Percentiles rank a stretch among this genome's conserved stretches.
Conservation (phyloP, 1,140 invertebrate species). For the Pogonus chalceus region DNA sequence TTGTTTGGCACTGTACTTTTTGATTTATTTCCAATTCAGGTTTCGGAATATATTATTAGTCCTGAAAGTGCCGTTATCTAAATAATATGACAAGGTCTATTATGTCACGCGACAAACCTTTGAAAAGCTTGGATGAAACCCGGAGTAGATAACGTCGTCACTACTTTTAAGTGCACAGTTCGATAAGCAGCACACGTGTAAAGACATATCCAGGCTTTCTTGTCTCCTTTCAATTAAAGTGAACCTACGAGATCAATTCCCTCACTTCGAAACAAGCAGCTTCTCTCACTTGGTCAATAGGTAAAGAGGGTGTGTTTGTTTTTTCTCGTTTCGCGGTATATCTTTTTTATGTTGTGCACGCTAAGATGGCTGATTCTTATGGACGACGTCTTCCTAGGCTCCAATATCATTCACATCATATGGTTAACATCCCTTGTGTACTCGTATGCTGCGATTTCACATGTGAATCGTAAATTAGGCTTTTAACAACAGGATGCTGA, state of each 20-base stretch:
- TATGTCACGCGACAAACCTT: no score
- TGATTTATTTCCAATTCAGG: slow-evolving; percentile 24
- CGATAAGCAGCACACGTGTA: slow-evolving; percentile 30
- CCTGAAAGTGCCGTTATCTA: slow-evolving; percentile 32
- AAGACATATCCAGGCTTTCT: slow-evolving; percentile 25
- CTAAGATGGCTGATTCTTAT: slow-evolving; percentile 19
- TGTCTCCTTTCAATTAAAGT: slow-evolving; percentile 22
- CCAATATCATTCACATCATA: slow-evolving; percentile 25
- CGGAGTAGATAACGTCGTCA: slow-evolving; percentile 23
- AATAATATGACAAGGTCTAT: no score
- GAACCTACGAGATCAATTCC: slow-evolving; percentile 30
- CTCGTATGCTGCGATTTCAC: slow-evolving; percentile 10
- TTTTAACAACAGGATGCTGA: no score
- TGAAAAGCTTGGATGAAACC: slow-evolving; percentile 26
- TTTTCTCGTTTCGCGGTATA: slow-evolving; percentile 19
- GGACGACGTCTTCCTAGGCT: slow-evolving; percentile 19
- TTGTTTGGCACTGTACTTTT: slow-evolving; percentile 15
- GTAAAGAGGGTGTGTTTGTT: slow-evolving; percentile 20
- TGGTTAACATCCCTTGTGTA: slow-evolving; percentile 13
- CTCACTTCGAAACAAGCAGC: slow-evolving; percentile 25
- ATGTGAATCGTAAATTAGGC: no score
- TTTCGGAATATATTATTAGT: slow-evolving; percentile 22
- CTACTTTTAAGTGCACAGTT: slow-evolving; percentile 32
- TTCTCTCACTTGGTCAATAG: slow-evolving; percentile 22
- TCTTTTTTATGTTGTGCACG: slow-evolving; percentile 25